phyloP scores from a whole-genome alignment of 2,888 invertebrate species.

The Argynnis bischoffii region DNA sequence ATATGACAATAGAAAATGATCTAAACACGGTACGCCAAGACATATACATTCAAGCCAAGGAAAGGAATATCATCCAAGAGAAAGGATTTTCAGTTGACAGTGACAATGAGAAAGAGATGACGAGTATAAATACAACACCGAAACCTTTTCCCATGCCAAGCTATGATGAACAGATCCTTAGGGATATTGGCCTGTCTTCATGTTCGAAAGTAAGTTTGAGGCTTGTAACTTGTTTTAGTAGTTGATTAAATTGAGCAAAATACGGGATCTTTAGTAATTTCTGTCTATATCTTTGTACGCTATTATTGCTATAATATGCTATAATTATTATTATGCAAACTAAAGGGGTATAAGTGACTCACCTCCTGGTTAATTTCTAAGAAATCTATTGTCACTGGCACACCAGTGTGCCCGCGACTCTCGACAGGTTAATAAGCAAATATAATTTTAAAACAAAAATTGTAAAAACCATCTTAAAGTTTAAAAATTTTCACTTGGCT shows the following conservation, averaged over 20 bases:
- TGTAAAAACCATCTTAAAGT: no score
- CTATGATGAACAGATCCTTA: conserved; percentile 48
- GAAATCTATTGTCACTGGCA: no score
- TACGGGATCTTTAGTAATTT: not conserved
- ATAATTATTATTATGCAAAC: no score
- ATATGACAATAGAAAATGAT: conserved; percentile 9
- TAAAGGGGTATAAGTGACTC: no score
- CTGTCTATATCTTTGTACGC: not conserved
- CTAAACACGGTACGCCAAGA: not conserved
- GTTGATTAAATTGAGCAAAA: not conserved
- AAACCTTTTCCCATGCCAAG: conserved; percentile 31
- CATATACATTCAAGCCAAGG: not conserved
- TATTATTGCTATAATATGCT: no score
- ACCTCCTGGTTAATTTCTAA: no score
- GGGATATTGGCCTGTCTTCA: conserved; percentile 45
- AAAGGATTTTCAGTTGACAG: not conserved
- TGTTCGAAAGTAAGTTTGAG: conserved; percentile 46
- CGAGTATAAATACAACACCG: conserved; percentile 24
- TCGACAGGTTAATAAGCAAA: no score
- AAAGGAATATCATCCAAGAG: conserved; percentile 6
- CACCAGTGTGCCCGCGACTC: no score
- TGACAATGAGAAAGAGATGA: conserved; percentile 17
- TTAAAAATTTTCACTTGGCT: no score
- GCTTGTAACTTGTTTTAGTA: not conserved
- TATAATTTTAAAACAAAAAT: no score